These are phyloP conservation scores for Motacilla tschutschensis DNA, from an alignment of 2,113 vertebrate species.

Conservation along the genomic window DNA sequence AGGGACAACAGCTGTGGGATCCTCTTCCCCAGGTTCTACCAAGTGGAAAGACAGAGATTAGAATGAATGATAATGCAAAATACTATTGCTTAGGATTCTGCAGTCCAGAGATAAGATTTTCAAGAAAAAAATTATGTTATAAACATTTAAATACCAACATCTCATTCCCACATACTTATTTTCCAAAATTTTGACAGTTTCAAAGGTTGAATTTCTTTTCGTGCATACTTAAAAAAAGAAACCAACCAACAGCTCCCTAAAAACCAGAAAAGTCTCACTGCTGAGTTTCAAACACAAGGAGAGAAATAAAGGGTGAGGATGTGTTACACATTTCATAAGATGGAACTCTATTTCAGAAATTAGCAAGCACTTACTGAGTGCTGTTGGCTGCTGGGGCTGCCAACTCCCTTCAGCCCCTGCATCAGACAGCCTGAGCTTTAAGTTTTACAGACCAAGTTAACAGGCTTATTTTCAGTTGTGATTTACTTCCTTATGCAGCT, in stretches of 20 bases:
- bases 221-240: neutral
- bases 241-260: neutral
- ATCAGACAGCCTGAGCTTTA: neutral
- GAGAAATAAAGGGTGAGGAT: neutral
- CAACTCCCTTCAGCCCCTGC: neutral
- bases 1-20: neutral
- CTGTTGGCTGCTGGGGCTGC: neutral
- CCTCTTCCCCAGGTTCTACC: conserved; percentile 22
- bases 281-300: neutral
- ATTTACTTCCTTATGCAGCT: neutral
- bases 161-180: neutral
- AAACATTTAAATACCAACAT: neutral
- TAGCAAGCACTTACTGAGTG: neutral
- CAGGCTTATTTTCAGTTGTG: neutral
- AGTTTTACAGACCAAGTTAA: neutral
- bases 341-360: neutral
- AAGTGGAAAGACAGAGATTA: neutral
- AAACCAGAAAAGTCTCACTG: neutral
- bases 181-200: neutral
- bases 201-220: neutral
- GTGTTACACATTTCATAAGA: neutral
- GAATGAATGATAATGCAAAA: neutral
- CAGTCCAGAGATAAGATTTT: neutral
- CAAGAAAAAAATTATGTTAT: neutral
- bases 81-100: neutral